Evolutionary conservation across 2,113 vertebrate genomes (phyloP), one percentile per base, ranked within the genome.

Genomic region (Trochalopteron elliotii): DNA sequence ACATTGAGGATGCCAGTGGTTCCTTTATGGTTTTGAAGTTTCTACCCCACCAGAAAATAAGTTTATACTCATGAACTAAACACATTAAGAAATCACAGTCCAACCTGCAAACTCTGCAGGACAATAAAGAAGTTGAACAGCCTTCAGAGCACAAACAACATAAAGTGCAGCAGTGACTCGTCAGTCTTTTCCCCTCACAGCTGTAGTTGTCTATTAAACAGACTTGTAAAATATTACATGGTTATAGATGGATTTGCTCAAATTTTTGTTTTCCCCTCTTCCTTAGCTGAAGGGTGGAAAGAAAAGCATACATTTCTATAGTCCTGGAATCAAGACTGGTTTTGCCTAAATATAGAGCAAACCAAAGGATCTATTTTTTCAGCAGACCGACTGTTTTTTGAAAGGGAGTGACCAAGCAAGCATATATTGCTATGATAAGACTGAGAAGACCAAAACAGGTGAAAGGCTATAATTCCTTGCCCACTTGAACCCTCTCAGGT

Each of bases 201-300:
- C 33, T 87, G 22, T 60, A 68, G 64, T 21, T 92, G 49, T 79
- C 87, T 56, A 64, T 94, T 93, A 93, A 94, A 93, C 61, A 91
- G 72, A 78, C 25, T 59, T 21, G 60, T 84, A 75, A 94, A 89
- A 84, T 87, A 92, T 78, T 94, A 79, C 31, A 64, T 53, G 68
- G 11, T 70, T 75, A 42, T 3, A 64, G 40, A 67, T 2, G 11
- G 40, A 60, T 75, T 79, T 84, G 49, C 59, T 75, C 50, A 74
- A 35, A 77, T 53, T 28, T 65, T 76, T 93, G 18, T 84, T 56
- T 40, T 83, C 31, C 25, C 27, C 15, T 52, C 44, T 75, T 87
- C 45, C 65, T 82, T 49, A 78, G 64, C n/a, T 78, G 60, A 87
- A 70, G 19, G 21, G 18, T 56, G 30, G 49, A 64, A 74, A 40